These are phyloP conservation scores for Phodopus roborovskii DNA, from an alignment of 2,113 vertebrate genomes.

Conservation along the genomic window DNA sequence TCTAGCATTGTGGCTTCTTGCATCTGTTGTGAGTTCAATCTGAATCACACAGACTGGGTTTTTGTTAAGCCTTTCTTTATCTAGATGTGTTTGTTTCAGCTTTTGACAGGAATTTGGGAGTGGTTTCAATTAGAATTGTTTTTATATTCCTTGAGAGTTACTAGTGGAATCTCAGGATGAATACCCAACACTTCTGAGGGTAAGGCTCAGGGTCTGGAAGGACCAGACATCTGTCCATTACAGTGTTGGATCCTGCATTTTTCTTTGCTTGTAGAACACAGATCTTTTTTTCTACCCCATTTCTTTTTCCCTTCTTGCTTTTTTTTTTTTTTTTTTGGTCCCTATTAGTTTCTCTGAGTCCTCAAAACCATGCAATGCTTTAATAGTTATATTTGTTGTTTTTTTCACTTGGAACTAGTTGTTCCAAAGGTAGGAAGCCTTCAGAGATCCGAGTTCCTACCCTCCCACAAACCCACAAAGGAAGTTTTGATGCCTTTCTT, in stretches of 20 bases:
- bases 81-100: not conserved
- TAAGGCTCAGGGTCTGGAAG: not conserved
- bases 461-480: not conserved
- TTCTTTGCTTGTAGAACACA: not conserved
- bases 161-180: not conserved
- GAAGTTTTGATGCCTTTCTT: not conserved
- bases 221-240: not conserved
- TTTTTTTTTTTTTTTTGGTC: not conserved
- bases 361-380: not conserved
- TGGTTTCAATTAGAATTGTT: not conserved
- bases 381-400: not conserved
- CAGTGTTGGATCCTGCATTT: not conserved
- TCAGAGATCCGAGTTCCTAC: not conserved
- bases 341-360: not conserved
- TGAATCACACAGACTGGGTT: constrained; percentile 17
- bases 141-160: not conserved
- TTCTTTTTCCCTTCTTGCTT: not conserved
- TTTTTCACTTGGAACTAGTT: not conserved
- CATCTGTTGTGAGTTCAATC: not conserved
- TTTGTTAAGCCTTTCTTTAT: not conserved
- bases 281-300: not conserved
- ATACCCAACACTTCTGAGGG: not conserved
- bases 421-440: not conserved
- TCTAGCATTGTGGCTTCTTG: not conserved
- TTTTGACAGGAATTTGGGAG: not conserved